Evolutionary conservation across 2,113 vertebrate genomes (phyloP), one percentile per base, ranked within the genome.

Genomic region (Sebastes fasciatus): DNA sequence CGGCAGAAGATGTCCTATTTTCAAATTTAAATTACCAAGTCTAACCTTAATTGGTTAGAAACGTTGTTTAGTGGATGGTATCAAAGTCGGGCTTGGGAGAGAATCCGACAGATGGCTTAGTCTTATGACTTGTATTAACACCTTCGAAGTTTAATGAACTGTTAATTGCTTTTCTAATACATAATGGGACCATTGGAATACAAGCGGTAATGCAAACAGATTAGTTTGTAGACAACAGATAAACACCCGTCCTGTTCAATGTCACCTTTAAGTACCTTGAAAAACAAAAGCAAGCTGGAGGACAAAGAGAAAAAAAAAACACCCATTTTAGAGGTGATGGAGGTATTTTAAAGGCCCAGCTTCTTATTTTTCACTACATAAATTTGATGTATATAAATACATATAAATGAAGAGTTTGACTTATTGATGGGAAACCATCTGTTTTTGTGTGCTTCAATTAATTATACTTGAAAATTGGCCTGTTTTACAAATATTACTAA

Each of bases 81-180:
- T 92, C 85, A 86, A 91, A 93, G 91, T 91, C 72, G 87, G 88
- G 88, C 89, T 91, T 79, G 84, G 87, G 85, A 94, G 89, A 93
- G 92, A 94, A 94, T 94, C 93, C 93, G 91, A 95, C 95, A 96
- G 95, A 95, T 96, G 94, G 95, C 95, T 91, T 91, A 94, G 93
- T 95, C 94, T 95, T 95, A 94, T 94, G 92, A 94, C 93, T 95
- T 94, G 89, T 95, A 95, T 96, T 95, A 95, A 95, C 94, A 95
- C 93, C 93, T 95, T 92, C 85, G 74, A 93, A 92, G 95, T 94
- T 95, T 96, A 96, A 96, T 96, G 94, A 95, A 96, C 93, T 95
- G 94, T 92, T 96, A 95, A 95, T 95, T 95, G 94, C 91, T 96
- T 95, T 95, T 93, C 94, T 95, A 94, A 95, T 95, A 95, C 93